phyloP scores from a whole-genome alignment of 2,888 invertebrate species.

The Magallana nippona region DNA sequence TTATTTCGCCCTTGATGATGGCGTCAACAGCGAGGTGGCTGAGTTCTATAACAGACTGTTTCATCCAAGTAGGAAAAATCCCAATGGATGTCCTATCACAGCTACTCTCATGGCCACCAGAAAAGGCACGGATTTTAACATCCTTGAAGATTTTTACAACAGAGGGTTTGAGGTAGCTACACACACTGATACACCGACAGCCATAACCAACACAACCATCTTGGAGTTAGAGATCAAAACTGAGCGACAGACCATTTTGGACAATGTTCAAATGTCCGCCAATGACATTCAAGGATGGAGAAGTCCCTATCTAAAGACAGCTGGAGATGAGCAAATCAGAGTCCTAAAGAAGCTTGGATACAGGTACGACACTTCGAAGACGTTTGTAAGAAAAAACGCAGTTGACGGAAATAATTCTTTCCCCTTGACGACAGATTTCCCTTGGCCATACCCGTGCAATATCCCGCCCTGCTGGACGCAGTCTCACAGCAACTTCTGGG shows the following conservation, averaged over 20 bases:
- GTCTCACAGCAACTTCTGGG: conserved; percentile 47
- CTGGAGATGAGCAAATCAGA: conserved; percentile 48
- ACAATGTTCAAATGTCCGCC: conserved; percentile 14
- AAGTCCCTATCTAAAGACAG: conserved; percentile 48
- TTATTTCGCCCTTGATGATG: conserved; percentile 69
- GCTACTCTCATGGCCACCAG: conserved; percentile 34
- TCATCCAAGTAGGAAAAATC: conserved; percentile 45
- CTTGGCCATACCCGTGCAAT: conserved; percentile 47
- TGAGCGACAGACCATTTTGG: conserved; percentile 24
- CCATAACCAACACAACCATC: conserved; percentile 19
- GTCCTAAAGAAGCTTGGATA: conserved; percentile 43
- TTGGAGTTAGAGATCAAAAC: conserved; percentile 14
- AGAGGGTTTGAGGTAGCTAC: conserved; percentile 42
- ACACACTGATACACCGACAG: background rate
- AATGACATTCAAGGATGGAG: conserved; percentile 41
- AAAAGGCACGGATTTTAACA: conserved; percentile 35
- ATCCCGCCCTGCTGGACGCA: conserved; percentile 42
- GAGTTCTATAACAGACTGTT: conserved; percentile 63
- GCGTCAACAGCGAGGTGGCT: conserved; percentile 59
- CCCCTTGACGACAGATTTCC: conserved; percentile 47
- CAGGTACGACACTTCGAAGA: conserved; percentile 46
- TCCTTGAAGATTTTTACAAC: conserved; percentile 38
- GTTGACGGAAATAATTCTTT: conserved; percentile 28
- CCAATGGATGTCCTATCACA: conserved; percentile 41
- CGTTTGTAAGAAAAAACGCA: conserved; percentile 36